phyloP scores from a whole-genome alignment of 1,140 invertebrate species.

The Trypoxylus dichotomus region DNA sequence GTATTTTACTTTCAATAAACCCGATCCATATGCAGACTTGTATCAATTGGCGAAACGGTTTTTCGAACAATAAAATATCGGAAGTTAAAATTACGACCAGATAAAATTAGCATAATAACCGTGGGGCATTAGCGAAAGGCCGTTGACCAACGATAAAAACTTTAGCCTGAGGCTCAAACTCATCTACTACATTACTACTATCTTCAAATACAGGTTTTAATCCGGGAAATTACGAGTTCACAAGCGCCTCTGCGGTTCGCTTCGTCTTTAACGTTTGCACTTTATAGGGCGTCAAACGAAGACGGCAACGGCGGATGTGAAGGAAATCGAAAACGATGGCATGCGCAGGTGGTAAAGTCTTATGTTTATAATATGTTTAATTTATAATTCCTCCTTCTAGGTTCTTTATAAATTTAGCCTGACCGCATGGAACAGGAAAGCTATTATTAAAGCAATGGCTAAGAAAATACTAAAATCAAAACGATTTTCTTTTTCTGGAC shows the following conservation, averaged over 20 bases:
- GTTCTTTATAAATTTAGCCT: slow-evolving; percentile 1
- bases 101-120: slow-evolving; percentile 33
- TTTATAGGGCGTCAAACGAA: too few relatives aligned
- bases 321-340: slow-evolving; percentile 8
- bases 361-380: slow-evolving; percentile 17
- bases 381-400: not conserved
- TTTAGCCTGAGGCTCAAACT: slow-evolving; percentile 22
- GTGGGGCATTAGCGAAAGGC: slow-evolving; percentile 31
- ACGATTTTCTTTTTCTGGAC: not conserved
- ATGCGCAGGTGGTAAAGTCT: slow-evolving; percentile 4
- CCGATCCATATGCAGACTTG: not conserved
- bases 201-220: slow-evolving; percentile 28
- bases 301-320: not conserved
- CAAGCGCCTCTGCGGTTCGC: not conserved
- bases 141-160: slow-evolving; percentile 37
- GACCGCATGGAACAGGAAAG: not conserved
- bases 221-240: not conserved
- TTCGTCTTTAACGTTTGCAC: not conserved
- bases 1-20: not conserved
- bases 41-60: slow-evolving; percentile 14
- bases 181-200: slow-evolving; percentile 29
- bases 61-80: slow-evolving; percentile 17
- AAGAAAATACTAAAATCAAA: not conserved
- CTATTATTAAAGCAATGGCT: not conserved
- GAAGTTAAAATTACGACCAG: slow-evolving; percentile 6